A percentile compares a stretch with the other conserved stretches of the same genome.
Conservation (phyloP, 2,888 invertebrate species). For the Coleophora deauratella region DNA sequence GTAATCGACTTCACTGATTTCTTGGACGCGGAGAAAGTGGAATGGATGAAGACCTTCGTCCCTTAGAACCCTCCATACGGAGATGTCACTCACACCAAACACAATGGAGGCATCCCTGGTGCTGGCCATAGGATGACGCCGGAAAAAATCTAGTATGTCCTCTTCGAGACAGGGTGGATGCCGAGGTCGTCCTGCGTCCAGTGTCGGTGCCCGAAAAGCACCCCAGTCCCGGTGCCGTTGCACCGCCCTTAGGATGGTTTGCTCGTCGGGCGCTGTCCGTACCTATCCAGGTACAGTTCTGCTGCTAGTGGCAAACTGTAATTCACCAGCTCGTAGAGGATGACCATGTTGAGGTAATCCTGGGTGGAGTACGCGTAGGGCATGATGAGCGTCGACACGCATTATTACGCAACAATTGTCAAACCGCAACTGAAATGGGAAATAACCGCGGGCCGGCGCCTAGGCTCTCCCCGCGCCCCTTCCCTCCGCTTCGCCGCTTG, state of each 20-base stretch:
- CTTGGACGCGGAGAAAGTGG: not conserved
- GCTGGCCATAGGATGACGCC: not conserved
- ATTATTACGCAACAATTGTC: too few relatives aligned
- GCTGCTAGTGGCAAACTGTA: not conserved
- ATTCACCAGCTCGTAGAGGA: not conserved
- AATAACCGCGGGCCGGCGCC: too few relatives aligned
- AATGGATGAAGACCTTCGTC: not conserved
- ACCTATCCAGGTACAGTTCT: not conserved
- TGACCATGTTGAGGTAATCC: not conserved
- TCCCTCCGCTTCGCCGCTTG: too few relatives aligned
- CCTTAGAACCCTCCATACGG: not conserved
- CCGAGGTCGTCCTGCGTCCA: not conserved
- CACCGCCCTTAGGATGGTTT: not conserved
- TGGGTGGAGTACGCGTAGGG: too few relatives aligned
- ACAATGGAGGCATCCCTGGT: not conserved
- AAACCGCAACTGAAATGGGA: too few relatives aligned
- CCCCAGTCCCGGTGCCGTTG: not conserved
- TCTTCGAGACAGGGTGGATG: not conserved
- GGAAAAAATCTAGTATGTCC: not conserved
- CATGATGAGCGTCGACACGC: too few relatives aligned
- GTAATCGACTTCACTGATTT: not conserved
- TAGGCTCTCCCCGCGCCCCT: too few relatives aligned
- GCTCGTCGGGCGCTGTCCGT: not conserved
- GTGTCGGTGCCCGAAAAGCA: not conserved
- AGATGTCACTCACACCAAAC: not conserved